Evolutionary conservation across 2,888 invertebrate species (phyloP).

Genomic region (Cryptosula pallasiana): DNA sequence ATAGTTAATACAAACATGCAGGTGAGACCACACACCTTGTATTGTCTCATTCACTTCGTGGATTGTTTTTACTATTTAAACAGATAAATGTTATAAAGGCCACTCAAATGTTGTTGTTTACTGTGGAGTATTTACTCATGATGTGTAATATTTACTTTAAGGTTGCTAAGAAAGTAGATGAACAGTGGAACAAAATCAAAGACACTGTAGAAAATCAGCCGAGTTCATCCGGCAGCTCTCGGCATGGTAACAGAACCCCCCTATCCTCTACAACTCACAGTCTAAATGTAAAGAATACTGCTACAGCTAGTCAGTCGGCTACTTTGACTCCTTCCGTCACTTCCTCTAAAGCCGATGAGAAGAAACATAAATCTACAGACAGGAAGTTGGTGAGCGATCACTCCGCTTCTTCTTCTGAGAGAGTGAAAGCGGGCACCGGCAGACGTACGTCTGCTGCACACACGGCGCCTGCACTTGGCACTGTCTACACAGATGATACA

Average conservation of each 20-base stretch:
- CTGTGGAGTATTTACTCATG: too few species aligned
- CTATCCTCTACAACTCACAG: slow-evolving; percentile 14
- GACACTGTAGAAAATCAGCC: neutral
- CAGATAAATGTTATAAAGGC: too few species aligned
- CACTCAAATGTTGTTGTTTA: too few species aligned
- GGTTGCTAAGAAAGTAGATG: slow-evolving; percentile 23
- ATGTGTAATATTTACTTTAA: too few species aligned
- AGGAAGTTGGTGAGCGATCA: slow-evolving; percentile 4
- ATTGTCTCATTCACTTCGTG: too few species aligned
- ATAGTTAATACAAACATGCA: too few species aligned
- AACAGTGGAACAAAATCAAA: slow-evolving; percentile 14
- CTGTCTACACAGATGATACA: slow-evolving; percentile 10
- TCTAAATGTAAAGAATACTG: slow-evolving; percentile 12
- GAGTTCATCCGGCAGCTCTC: neutral
- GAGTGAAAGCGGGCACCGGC: neutral
- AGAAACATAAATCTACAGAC: neutral
- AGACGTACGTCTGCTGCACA: neutral
- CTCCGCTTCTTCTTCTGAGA: slow-evolving; percentile 14
- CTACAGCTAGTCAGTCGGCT: neutral
- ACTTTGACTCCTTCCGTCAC: neutral
- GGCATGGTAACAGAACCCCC: neutral
- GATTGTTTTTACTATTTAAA: too few species aligned
- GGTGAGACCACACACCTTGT: too few species aligned
- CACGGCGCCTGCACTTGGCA: neutral
- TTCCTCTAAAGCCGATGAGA: neutral